phyloP scores from a whole-genome alignment of 2,797 vertebrate genomes.

The Myripristis jacobus region DNA sequence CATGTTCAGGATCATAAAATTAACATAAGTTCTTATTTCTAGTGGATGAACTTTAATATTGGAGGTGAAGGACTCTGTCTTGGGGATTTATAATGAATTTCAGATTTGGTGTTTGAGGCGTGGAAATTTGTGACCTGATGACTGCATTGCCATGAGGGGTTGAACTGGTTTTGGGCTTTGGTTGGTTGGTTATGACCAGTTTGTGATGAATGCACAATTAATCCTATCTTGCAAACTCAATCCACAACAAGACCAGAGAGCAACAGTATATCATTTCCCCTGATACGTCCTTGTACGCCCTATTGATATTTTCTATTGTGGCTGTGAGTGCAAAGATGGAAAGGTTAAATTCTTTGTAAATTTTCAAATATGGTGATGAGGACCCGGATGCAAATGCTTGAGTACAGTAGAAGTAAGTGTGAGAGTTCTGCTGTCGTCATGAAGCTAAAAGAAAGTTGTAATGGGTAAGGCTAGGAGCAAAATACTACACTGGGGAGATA shows the following conservation, averaged over 20 bases:
- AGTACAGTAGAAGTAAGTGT: conserved; percentile 8
- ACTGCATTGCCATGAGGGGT: conserved; percentile 13
- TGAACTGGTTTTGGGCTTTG: conserved; percentile 29
- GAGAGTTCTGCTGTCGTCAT: conserved; percentile 3
- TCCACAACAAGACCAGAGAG: conserved; percentile 3
- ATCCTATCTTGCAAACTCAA: background rate
- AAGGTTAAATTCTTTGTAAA: conserved; percentile 15
- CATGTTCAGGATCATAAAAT: conserved; percentile 44
- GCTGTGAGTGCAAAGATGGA: conserved; percentile 22
- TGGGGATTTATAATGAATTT: conserved; percentile 35
- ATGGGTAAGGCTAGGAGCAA: conserved; percentile 25
- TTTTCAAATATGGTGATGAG: background rate
- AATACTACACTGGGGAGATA: conserved; percentile 45
- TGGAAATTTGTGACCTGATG: conserved; percentile 43
- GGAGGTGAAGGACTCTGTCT: conserved; percentile 12
- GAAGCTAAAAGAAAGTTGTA: conserved; percentile 31
- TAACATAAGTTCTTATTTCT: conserved; percentile 50
- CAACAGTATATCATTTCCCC: conserved; percentile 12
- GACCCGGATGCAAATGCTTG: background rate
- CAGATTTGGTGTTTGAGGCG: conserved; percentile 33
- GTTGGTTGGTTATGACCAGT: conserved; percentile 12
- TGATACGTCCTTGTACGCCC: conserved; percentile 42
- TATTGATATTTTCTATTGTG: conserved; percentile 33
- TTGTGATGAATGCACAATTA: background rate
- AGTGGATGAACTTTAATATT: conserved; percentile 50